Percentiles rank a stretch among this genome's conserved stretches.
These are phyloP conservation scores for Opisthocomus hoazin DNA, from an alignment of 2,113 vertebrate genomes.

Conservation along the genomic window DNA sequence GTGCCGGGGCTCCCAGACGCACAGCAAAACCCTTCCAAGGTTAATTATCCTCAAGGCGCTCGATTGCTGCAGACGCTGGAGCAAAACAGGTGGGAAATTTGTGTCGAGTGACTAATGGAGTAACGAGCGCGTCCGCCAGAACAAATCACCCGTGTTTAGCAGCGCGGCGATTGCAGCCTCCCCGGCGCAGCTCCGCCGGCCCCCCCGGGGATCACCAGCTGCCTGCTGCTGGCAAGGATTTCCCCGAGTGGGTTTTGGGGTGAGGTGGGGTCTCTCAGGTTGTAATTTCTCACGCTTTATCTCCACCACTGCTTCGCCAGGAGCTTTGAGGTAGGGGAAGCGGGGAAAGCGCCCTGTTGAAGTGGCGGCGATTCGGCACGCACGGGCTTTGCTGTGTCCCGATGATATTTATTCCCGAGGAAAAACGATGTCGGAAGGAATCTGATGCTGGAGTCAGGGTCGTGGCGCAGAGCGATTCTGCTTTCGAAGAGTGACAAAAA, in stretches of 20 bases:
- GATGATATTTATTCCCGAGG: neutral
- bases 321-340: neutral
- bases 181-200: neutral
- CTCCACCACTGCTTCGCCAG: neutral
- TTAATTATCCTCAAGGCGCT: neutral
- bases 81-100: slow-evolving; percentile 48
- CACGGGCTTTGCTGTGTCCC: neutral
- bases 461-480: fast-evolving
- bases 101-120: slow-evolving; percentile 20
- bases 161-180: neutral
- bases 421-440: neutral
- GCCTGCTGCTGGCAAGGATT: neutral
- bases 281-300: neutral
- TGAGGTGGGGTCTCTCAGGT: neutral
- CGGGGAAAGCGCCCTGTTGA: fast-evolving
- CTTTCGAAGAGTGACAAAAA: neutral
- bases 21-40: neutral
- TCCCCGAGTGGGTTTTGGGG: neutral
- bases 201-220: neutral
- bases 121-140: neutral
- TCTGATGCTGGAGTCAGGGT: fast-evolving
- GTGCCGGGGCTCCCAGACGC: fast-evolving
- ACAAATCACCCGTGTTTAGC: neutral
- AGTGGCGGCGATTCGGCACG: neutral
- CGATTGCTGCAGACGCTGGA: neutral